A percentile compares a stretch with the other conserved stretches of the same genome.
Evolutionary conservation across 1,140 invertebrate genomes (phyloP).

Genomic region (Macrostomum lignano): DNA sequence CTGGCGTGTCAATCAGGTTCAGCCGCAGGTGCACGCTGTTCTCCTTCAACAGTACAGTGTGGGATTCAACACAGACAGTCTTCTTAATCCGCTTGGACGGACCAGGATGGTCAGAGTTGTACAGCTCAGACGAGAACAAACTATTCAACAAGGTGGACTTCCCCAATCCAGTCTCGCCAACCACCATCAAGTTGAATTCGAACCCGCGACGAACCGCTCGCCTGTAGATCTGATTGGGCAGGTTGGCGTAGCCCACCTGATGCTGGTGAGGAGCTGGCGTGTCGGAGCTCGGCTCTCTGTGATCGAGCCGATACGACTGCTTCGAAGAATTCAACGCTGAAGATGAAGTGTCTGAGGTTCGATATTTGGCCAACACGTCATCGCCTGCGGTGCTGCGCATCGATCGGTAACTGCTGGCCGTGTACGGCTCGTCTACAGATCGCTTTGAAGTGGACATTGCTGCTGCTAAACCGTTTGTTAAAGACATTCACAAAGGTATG

Average conservation of each 20-base stretch:
- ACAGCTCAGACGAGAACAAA: constrained; percentile 52
- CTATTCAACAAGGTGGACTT: constrained; percentile 96
- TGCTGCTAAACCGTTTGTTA: too few relatives aligned
- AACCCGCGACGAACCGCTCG: constrained; percentile 98
- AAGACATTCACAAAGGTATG: too few relatives aligned
- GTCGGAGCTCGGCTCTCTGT: too few relatives aligned
- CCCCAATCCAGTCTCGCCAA: constrained; percentile 74
- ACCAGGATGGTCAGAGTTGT: constrained; percentile 21
- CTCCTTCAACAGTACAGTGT: constrained; percentile 24
- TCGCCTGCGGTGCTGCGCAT: too few relatives aligned
- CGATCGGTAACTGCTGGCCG: too few relatives aligned
- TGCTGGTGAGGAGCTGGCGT: too few relatives aligned
- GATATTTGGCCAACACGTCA: too few relatives aligned
- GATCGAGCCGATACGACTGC: too few relatives aligned
- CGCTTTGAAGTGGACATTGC: too few relatives aligned
- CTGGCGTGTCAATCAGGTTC: constrained; percentile 72
- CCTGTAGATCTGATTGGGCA: constrained; percentile 90
- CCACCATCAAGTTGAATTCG: constrained; percentile 96
- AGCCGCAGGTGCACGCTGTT: constrained; percentile 38
- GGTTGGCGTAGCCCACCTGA: constrained; percentile 88
- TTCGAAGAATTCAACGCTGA: too few relatives aligned
- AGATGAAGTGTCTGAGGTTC: too few relatives aligned
- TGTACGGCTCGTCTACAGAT: too few relatives aligned
- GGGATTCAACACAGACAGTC: constrained; percentile 21
- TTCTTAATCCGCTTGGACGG: constrained; percentile 25